Conservation (phyloP, 1,140 invertebrate species). For the Micrasema minimum region DNA sequence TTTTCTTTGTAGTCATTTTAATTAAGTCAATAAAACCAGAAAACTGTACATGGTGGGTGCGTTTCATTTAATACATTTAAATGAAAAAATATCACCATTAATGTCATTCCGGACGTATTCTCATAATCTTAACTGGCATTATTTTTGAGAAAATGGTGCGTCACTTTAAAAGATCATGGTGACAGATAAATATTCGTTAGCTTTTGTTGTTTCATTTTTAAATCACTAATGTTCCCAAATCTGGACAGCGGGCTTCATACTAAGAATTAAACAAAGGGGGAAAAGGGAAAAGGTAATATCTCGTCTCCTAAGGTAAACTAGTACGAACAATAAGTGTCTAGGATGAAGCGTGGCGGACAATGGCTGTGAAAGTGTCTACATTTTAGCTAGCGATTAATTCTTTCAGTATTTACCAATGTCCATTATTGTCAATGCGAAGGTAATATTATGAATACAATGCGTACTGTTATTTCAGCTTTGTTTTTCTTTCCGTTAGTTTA, state of each 20-base stretch:
- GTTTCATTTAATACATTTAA: too few species aligned
- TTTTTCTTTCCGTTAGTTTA: slow-evolving; percentile 14
- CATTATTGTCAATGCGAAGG: too few species aligned
- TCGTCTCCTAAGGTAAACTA: not conserved
- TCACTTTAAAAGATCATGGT: slow-evolving; percentile 14
- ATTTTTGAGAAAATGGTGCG: slow-evolving; percentile 12
- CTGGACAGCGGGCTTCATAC: not conserved
- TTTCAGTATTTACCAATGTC: too few species aligned
- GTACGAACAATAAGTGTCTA: not conserved
- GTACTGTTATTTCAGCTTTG: slow-evolving; percentile 23
- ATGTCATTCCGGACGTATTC: too few species aligned
- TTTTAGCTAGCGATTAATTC: slow-evolving; percentile 26
- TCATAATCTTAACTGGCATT: not conserved
- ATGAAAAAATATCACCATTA: too few species aligned
- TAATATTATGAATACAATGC: not conserved
- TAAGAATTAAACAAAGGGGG: slow-evolving; percentile 12
- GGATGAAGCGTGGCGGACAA: slow-evolving; percentile 17
- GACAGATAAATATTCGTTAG: slow-evolving; percentile 32
- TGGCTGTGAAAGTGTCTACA: slow-evolving; percentile 27
- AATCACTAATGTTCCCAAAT: slow-evolving; percentile 30
- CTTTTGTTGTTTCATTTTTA: slow-evolving; percentile 23
- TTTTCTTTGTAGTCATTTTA: too few species aligned
- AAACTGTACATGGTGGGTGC: too few species aligned
- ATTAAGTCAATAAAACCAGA: too few species aligned
- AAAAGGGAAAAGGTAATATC: slow-evolving; percentile 5